Base-by-base conservation (phyloP, 2,888 invertebrate species). In the Dryococelus australis region DNA sequence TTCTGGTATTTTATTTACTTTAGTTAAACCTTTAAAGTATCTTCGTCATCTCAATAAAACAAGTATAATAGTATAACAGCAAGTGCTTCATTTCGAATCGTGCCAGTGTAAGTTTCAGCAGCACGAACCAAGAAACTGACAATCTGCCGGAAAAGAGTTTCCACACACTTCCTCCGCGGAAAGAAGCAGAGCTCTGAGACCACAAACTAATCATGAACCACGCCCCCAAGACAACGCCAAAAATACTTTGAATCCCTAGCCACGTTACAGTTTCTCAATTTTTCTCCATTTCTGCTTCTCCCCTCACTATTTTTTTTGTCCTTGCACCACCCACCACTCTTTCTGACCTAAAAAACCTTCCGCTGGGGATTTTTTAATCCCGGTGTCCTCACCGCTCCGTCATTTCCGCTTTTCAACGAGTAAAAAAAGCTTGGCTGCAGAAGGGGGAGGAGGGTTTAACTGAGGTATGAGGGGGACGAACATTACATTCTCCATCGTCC, bases 401-500 rank as follows among this genome's bases (percentile, higher is more conserved):
- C 24, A 65, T 65, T 65, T 65, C 65, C 65, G 65, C 65, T 65
- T 65, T 65, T 65, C 65, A 65, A 24, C 65, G n/a, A n/a, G 65
- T 10, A 47, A 47, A 47, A 47, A 47, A 47, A n/a, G 65, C 13
- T 0, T 0, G 65, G 65, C 4, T 35, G 35, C 2, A 3, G 35
- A 35, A 35, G n/a, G 65, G 0, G 65, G n/a, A 65, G n/a, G n/a
- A 8, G n/a, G 6, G 65, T 65, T 65, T 65, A n/a, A 65, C 20
- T 65, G 65, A n/a, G 65, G 65, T 10, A 9, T 16, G 20, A 24
- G 35, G n/a, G 83, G 43, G 43, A 35, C 83, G 28, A 86, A 87
- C 88, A 88, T 88, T 88, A 88, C 88, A 87, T 85, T 88, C 51
- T 88, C 87, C 81, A 84, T 85, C 87, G 81, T 53, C 87, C 87